A percentile compares a stretch with the other conserved stretches of the same genome.
Conservation (phyloP, 2,888 invertebrate species). For the Hypsopygia costalis region DNA sequence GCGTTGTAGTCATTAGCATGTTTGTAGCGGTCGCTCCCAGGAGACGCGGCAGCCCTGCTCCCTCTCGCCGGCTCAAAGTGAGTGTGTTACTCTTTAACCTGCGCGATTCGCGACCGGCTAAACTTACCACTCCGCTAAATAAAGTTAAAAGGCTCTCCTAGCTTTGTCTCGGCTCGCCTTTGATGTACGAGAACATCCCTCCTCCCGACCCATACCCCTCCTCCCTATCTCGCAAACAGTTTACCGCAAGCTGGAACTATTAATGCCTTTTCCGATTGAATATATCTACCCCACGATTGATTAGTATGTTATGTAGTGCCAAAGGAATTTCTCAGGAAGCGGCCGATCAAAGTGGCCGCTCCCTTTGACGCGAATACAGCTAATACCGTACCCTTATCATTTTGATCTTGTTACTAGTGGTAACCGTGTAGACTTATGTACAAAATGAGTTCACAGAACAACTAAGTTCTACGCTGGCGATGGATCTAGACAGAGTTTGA, state of each 20-base stretch:
- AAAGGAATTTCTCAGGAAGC: slow-evolving; percentile 66
- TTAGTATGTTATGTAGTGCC: slow-evolving; percentile 58
- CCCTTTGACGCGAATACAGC: slow-evolving; percentile 51
- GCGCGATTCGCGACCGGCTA: slow-evolving; percentile 79
- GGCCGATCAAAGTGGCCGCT: slow-evolving; percentile 59
- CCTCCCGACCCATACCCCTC: slow-evolving; percentile 24
- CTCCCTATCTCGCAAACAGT: slow-evolving; percentile 62
- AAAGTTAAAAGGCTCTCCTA: slow-evolving; percentile 79
- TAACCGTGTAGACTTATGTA: slow-evolving; percentile 22
- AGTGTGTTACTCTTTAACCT: slow-evolving; percentile 81
- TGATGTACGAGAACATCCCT: slow-evolving; percentile 60
- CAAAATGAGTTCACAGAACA: slow-evolving; percentile 9
- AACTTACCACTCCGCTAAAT: slow-evolving; percentile 81
- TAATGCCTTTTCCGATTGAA: slow-evolving; percentile 73
- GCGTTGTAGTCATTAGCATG: no score
- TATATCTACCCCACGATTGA: slow-evolving; percentile 66
- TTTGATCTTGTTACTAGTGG: slow-evolving; percentile 45
- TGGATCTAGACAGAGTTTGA: background rate
- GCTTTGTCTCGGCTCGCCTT: slow-evolving; percentile 78
- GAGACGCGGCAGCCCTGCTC: slow-evolving; percentile 42
- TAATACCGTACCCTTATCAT: slow-evolving; percentile 54
- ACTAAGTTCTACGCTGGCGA: slow-evolving; percentile 6
- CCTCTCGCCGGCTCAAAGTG: slow-evolving; percentile 61
- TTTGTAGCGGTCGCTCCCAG: background rate
- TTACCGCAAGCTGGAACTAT: slow-evolving; percentile 76